Evolutionary conservation across 2,888 invertebrate species (phyloP), one percentile per base, ranked within the genome.

Genomic region (Nomada goodeniana): DNA sequence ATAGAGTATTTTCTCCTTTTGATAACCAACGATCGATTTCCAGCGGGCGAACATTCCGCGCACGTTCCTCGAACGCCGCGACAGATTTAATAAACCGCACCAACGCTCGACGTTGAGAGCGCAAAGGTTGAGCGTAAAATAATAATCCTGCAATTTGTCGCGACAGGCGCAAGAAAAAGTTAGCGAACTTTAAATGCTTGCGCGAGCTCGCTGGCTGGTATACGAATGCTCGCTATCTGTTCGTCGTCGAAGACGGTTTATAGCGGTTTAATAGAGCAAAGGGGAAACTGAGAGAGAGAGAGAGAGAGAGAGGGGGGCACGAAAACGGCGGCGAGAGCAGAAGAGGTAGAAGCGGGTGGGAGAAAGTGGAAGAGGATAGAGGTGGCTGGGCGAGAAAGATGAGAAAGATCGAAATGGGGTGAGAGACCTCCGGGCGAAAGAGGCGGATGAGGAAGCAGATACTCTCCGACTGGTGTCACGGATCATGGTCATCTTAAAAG

Each of bases 401-500:
- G 67, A 67, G 69, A 69, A 52, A 71, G 81, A 87, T 87, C 80
- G 82, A 85, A 83, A 88, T 70, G 76, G 78, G 76, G 80, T 70
- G 84, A 80, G 86, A 86, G 76, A 84, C 67, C 70, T 74, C 68
- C 61, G 76, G 76, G 69, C 82, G 71, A 83, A 80, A 77, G 75
- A 81, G 79, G 82, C 72, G 84, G 79, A 79, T 64, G 82, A 77
- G 80, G 68, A 78, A 79, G 82, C 84, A 84, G 82, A 82, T 85
- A 88, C 82, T 82, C 73, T 77, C 79, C 55, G 85, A 84, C 79
- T 80, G 77, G 81, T 86, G 84, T 88, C 86, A 85, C 85, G 81
- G 86, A 84, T 89, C 87, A 84, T 85, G 89, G 86, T 89, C 89
- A 88, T 90, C 88, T 88, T 88, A 85, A 86, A 86, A 87, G 87